Evolutionary conservation across 1,140 invertebrate species (phyloP).

Genomic region (Neomicropteryx cornuta): DNA sequence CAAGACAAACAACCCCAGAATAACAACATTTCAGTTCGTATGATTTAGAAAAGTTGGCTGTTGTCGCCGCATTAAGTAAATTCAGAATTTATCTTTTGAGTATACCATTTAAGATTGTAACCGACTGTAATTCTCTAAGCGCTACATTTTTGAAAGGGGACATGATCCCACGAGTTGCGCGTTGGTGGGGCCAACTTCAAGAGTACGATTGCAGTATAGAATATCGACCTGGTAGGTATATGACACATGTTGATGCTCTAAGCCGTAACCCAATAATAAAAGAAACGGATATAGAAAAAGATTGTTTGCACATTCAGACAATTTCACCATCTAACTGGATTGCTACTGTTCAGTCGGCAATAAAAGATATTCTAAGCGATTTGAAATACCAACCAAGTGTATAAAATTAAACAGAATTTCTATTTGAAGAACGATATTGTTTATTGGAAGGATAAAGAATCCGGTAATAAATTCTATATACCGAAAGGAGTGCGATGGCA

Average conservation of each 20-base stretch:
- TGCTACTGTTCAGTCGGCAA: conserved; percentile 2
- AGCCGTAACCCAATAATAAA: conserved; percentile 15
- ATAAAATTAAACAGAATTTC: background rate
- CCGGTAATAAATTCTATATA: background rate
- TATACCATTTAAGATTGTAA: conserved; percentile 23
- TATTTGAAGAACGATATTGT: background rate
- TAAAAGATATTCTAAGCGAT: conserved; percentile 3
- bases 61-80: conserved; percentile 18
- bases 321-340: conserved; percentile 8
- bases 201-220: conserved; percentile 20
- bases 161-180: conserved; percentile 18
- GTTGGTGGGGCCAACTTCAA: conserved; percentile 23
- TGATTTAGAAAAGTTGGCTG: conserved; percentile 26
- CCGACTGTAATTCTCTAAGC: conserved; percentile 22
- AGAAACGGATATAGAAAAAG: conserved; percentile 13
- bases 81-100: conserved; percentile 24
- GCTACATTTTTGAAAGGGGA: conserved; percentile 20
- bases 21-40: conserved; percentile 33
- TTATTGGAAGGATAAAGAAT: background rate
- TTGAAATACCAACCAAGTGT: conserved; percentile 4
- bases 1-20: conserved; percentile 18
- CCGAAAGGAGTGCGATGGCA: background rate
- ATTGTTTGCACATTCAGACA: conserved; percentile 13
- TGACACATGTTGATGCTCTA: conserved; percentile 25
- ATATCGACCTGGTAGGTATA: conserved; percentile 19